Percentiles rank a stretch among this genome's conserved stretches.
Conservation (phyloP, 2,113 vertebrate genomes). For the Sisor rabdophorus region DNA sequence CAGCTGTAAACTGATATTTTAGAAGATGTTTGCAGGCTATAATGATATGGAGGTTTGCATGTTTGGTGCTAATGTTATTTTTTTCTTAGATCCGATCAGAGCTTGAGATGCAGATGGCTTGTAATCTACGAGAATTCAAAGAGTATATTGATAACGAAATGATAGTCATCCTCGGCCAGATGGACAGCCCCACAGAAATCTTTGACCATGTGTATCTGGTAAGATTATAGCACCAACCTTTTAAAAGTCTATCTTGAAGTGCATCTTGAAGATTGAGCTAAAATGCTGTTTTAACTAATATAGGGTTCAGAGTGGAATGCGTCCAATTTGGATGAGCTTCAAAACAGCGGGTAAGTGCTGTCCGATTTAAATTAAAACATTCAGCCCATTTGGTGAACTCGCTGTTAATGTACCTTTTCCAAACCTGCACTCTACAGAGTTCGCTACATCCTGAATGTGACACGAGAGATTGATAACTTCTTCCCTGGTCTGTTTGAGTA, state of each 20-base stretch:
- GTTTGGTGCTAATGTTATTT: not conserved
- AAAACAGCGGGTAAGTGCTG: slow-evolving; percentile 88
- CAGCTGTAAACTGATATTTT: slow-evolving; percentile 1
- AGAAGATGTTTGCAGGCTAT: not conserved
- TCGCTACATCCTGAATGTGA: slow-evolving; percentile 93
- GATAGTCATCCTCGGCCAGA: slow-evolving; percentile 96
- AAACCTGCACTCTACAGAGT: slow-evolving; percentile 67
- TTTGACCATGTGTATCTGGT: slow-evolving; percentile 97
- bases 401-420: slow-evolving; percentile 24
- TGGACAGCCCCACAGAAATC: slow-evolving; percentile 97
- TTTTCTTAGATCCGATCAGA: slow-evolving; percentile 87
- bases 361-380: slow-evolving; percentile 14
- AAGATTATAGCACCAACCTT: slow-evolving; percentile 48
- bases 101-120: slow-evolving; percentile 97
- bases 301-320: slow-evolving; percentile 98
- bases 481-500: slow-evolving; percentile 95
- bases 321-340: slow-evolving; percentile 94
- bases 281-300: slow-evolving; percentile 42
- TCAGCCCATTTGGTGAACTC: slow-evolving; percentile 14
- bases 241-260: not conserved
- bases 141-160: slow-evolving; percentile 99
- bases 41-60: not conserved
- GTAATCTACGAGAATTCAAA: slow-evolving; percentile 93
- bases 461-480: slow-evolving; percentile 97
- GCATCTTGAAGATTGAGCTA: not conserved